phyloP scores from a whole-genome alignment of 2,888 invertebrate species.

The Cephus nigrinus region DNA sequence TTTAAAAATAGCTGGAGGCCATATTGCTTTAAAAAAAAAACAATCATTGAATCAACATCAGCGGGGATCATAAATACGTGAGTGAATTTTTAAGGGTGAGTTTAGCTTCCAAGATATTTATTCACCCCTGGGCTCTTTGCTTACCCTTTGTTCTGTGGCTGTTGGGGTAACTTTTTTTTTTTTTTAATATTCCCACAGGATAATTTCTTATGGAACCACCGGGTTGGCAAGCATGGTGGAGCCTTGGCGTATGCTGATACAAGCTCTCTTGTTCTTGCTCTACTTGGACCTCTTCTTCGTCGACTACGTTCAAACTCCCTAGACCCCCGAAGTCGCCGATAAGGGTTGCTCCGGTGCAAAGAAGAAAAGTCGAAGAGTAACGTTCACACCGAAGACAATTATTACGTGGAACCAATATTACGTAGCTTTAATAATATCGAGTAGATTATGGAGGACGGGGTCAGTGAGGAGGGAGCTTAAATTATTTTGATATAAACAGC shows the following conservation, averaged over 20 bases:
- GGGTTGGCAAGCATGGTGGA: not conserved
- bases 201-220: not conserved
- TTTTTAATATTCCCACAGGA: not conserved
- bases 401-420: not conserved
- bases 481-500: not conserved
- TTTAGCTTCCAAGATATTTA: not conserved
- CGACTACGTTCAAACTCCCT: not conserved
- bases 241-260: not conserved
- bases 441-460: not conserved
- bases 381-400: not conserved
- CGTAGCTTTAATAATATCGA: not conserved
- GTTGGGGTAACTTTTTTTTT: not conserved
- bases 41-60: not conserved
- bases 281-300: not conserved
- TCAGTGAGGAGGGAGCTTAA: not conserved
- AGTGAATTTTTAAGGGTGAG: not conserved
- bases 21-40: not conserved
- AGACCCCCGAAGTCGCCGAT: not conserved
- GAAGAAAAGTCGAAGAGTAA: not conserved
- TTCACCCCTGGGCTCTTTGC: not conserved
- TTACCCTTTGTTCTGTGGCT: not conserved
- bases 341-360: not conserved
- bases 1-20: not conserved
- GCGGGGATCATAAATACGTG: not conserved
- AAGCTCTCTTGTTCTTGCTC: not conserved